Evolutionary conservation across 2,888 invertebrate species (phyloP), one percentile per base, ranked within the genome.

Genomic region (Willowsia nigromaculata): DNA sequence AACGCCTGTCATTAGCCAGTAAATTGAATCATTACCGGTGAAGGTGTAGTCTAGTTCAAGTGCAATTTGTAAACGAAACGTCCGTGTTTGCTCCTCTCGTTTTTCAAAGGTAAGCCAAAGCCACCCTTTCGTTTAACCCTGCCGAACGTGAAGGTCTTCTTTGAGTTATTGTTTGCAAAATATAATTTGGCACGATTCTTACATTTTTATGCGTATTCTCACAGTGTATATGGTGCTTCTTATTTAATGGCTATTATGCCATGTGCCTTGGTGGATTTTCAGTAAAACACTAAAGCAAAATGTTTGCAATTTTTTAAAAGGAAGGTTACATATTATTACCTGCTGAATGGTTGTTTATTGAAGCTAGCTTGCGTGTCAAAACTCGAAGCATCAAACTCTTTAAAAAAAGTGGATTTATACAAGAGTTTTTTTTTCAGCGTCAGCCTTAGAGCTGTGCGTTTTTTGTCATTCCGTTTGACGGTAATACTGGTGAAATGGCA

Each of bases 351-450:
- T 27, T 68, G 43, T 62, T 82, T 40, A 59, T 56, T 59, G 43
- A 56, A 43, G 62, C 40, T 84, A 33, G 76, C 65, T 87, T 50
- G 88, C 83, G 74, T 88, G 88, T 88, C 88, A 88, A 78, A 78
- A 56, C 53, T 47, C n/a, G 15, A 86, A 86, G 40, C 68, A 71
- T 53, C 68, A 68, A 87, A 59, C 85, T 40, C n/a, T 25, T 18
- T 13, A 82, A 25, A 43, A 56, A 84, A 25, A 47, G 43, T 53
- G 33, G 56, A 18, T 78, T 78, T 30, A 33, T 37, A 74, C 50
- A 1, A 53, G 74, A 47, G n/a, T 30, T 74, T 74, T 30, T 74
- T 74, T 50, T 74, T 74, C 74, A 74, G 50, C 18, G 27, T 74
- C 74, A 74, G 47, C 27, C 50, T 56, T 47, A 74, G 33, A 18